Base-by-base conservation (phyloP, 2,888 invertebrate genomes). In the Notodonta dromedarius region DNA sequence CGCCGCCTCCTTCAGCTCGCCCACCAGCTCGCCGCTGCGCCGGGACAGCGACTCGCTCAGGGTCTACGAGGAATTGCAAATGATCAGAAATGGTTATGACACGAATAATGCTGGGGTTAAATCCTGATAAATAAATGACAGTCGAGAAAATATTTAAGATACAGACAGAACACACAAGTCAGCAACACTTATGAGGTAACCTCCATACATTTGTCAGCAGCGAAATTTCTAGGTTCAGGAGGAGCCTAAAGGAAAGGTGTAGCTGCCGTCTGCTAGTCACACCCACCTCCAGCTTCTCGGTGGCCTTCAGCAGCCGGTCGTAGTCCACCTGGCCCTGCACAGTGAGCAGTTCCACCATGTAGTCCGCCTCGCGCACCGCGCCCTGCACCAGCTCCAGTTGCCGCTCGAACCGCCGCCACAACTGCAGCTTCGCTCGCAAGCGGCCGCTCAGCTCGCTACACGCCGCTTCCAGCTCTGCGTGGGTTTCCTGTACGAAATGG, bases 281-380 rank as follows among this genome's bases (percentile, higher is more conserved):
- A 92, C 95, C 94, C 76, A 97, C 97, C 96, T 97, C 97, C 62
- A 97, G 94, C 79, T 97, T 94, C 86, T 97, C 97, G 0, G 97
- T 97, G 52, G 97, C 97, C 81, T 97, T 97, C 59, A 96, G 94
- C 62, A 98, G 90, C 9, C 97, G 94, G 69, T 97, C 97, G 78
- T 97, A 97, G 85, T 98, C 97, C 14, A 97, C 96, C 66, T 96
- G 96, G 1, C 97, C 97, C 81, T 97, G 97, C 0, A 97, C 96
- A 0, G 97, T 96, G 13, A 97, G 93, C 63, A 97, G 90, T 71
- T 97, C 97, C 93, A 97, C 97, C 97, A 97, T 97, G 77, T 97
- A 97, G 84, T 97, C 97, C 0, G 97, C 97, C 77, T 97, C 97
- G 61, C 97, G 95, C 0, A 97, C 97, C 0, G 97, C 97, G 58